phyloP scores from a whole-genome alignment of 1,140 invertebrate species.

The Drosophila bocki region DNA sequence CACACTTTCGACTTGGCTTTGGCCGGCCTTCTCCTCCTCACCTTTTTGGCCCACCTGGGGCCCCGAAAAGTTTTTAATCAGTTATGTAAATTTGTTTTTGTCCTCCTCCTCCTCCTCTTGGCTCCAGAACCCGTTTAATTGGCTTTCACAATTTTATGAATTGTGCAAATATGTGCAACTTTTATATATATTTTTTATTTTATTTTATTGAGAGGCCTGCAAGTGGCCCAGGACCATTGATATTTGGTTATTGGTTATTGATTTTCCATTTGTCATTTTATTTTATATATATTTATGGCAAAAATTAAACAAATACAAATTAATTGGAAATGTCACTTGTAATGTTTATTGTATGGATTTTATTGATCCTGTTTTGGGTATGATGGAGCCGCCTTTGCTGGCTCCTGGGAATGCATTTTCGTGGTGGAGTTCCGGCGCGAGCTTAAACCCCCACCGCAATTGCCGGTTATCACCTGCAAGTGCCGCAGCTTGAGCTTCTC shows the following conservation, averaged over 20 bases:
- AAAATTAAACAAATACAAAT: conserved; percentile 19
- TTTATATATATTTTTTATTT: background rate
- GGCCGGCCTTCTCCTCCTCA: background rate
- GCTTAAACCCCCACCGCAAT: conserved; percentile 5
- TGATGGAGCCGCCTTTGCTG: too few species aligned
- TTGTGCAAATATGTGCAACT: conserved; percentile 44
- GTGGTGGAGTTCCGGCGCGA: too few species aligned
- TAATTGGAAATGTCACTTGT: conserved; percentile 36
- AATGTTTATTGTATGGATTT: too few species aligned
- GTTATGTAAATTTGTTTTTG: conserved; percentile 79
- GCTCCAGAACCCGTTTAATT: conserved; percentile 30
- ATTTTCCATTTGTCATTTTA: conserved; percentile 16
- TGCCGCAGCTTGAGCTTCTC: conserved; percentile 28
- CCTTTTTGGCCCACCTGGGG: conserved; percentile 30
- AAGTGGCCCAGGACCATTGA: conserved; percentile 40
- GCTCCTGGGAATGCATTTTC: too few species aligned
- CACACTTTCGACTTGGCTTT: conserved; percentile 49
- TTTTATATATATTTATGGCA: conserved; percentile 5
- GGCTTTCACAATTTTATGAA: conserved; percentile 58
- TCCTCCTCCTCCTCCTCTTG: background rate
- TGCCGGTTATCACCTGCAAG: conserved; percentile 37
- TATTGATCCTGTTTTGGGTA: too few species aligned
- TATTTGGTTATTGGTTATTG: conserved; percentile 52
- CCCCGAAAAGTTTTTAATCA: conserved; percentile 74
- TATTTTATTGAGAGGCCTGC: conserved; percentile 1